Conservation (phyloP, 1,140 invertebrate species). For the Hermetia illucens region DNA sequence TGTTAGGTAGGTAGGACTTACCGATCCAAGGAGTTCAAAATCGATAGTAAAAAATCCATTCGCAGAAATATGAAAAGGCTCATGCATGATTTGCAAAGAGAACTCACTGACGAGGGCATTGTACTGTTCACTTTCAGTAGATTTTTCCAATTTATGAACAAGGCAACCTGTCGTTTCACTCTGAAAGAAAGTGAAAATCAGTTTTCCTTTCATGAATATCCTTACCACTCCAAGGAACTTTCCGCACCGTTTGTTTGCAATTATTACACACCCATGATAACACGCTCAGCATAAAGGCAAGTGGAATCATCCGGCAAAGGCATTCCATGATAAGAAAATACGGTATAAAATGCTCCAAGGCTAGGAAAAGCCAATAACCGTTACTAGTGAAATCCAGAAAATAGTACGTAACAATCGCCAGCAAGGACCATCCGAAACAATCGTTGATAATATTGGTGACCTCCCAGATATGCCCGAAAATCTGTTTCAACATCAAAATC, state of each 20-base stretch:
- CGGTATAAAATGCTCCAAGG: constrained; percentile 1
- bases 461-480: constrained; percentile 4
- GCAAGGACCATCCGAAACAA: constrained; percentile 6
- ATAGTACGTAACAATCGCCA: constrained; percentile 2
- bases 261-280: background rate
- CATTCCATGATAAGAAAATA: background rate
- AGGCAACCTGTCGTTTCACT: constrained; percentile 23
- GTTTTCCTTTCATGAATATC: no score
- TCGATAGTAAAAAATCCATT: constrained; percentile 26
- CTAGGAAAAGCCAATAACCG: constrained; percentile 6
- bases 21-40: constrained; percentile 18
- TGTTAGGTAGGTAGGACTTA: no score
- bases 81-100: constrained; percentile 20
- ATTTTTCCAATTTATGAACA: constrained; percentile 18
- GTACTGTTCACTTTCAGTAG: constrained; percentile 18
- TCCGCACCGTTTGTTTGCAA: no score
- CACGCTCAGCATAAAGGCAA: background rate
- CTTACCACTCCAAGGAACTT: no score
- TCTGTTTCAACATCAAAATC: constrained; percentile 3
- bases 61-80: constrained; percentile 20
- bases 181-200: constrained; percentile 8
- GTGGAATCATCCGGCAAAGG: background rate
- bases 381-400: constrained; percentile 3
- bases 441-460: constrained; percentile 4
- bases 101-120: constrained; percentile 25